Evolutionary conservation across 2,113 vertebrate genomes (phyloP).

Genomic region (Reinhardtius hippoglossoides): DNA sequence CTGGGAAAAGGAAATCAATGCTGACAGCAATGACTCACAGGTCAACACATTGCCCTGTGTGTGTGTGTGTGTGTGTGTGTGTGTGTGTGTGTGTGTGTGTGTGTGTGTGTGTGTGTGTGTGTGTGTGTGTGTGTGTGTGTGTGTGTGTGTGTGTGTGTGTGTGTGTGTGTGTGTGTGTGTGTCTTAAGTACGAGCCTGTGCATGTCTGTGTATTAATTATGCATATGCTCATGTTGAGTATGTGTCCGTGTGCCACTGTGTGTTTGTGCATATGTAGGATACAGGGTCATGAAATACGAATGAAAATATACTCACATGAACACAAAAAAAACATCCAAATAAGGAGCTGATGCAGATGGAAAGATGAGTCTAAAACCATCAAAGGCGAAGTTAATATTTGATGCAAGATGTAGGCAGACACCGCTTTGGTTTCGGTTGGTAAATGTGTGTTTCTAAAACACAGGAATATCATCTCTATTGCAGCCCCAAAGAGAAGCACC

Average conservation of each 20-base stretch:
- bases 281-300: background rate
- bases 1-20: constrained; percentile 86
- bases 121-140: constrained; percentile 20
- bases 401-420: background rate
- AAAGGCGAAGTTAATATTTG: background rate
- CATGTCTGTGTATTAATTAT: constrained; percentile 51
- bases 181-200: constrained; percentile 24
- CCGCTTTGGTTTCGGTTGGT: no score
- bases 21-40: constrained; percentile 85
- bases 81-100: constrained; percentile 11
- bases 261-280: background rate
- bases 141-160: constrained; percentile 7
- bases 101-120: constrained; percentile 26
- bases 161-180: constrained; percentile 17
- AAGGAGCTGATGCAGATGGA: background rate
- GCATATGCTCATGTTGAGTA: constrained; percentile 35
- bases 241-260: constrained; percentile 17
- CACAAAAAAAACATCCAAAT: constrained; percentile 1
- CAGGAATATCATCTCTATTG: no score
- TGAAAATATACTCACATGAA: constrained; percentile 1
- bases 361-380: background rate
- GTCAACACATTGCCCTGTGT: constrained; percentile 73
- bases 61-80: constrained; percentile 6
- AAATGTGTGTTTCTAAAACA: no score
- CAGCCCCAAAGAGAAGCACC: no score